Evolutionary conservation across 1,140 invertebrate species (phyloP).

Genomic region (Gerris buenoi): DNA sequence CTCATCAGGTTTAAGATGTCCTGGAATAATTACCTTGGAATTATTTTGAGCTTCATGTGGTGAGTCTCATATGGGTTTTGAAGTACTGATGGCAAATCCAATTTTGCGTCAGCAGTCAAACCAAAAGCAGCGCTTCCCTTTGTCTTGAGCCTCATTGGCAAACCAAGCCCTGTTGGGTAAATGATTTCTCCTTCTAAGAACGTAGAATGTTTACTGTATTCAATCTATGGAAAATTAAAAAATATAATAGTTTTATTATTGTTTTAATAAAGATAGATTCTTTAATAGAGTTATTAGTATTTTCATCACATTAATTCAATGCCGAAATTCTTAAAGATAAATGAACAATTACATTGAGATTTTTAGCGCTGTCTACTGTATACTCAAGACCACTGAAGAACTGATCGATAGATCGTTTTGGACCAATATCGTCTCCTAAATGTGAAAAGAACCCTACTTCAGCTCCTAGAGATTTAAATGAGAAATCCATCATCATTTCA

Average conservation of each 20-base stretch:
- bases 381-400: conserved; percentile 38
- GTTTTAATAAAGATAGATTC: no score
- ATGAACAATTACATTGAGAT: conserved; percentile 44
- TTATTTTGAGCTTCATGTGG: conserved; percentile 26
- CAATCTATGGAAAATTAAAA: no score
- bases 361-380: conserved; percentile 40
- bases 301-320: no score
- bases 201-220: conserved; percentile 23
- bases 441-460: conserved; percentile 53
- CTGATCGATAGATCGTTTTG: conserved; percentile 37
- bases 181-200: conserved; percentile 34
- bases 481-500: conserved; percentile 44
- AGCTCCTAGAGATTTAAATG: conserved; percentile 58
- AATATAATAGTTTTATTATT: no score
- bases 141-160: conserved; percentile 34
- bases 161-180: conserved; percentile 35
- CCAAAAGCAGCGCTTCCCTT: conserved; percentile 34
- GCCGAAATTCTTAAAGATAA: no score
- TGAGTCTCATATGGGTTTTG: conserved; percentile 18
- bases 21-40: conserved; percentile 26
- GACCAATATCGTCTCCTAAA: conserved; percentile 27
- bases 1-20: no score
- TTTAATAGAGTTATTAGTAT: no score
- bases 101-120: conserved; percentile 32
- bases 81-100: conserved; percentile 30